A percentile compares a stretch with the other conserved stretches of the same genome.
These are phyloP conservation scores for Phalangium opilio DNA, from an alignment of 2,888 invertebrate species.

Conservation along the genomic window DNA sequence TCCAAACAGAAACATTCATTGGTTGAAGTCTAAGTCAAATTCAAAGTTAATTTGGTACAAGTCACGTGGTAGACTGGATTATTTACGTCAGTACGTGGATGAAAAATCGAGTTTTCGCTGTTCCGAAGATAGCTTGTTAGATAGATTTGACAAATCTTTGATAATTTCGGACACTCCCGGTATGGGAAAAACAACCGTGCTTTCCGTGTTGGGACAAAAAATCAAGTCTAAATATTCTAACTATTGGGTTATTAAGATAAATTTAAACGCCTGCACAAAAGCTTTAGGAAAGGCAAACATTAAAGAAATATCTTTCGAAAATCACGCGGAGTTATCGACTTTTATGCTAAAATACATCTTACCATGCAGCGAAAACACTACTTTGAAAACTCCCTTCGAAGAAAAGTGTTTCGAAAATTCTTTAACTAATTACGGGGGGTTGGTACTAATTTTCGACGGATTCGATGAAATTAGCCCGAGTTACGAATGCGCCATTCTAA, in stretches of 20 bases:
- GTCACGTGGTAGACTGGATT: background rate
- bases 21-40: background rate
- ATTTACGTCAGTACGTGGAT: background rate
- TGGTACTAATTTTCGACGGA: conserved; percentile 1
- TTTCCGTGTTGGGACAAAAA: background rate
- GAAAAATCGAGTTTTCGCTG: background rate
- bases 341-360: background rate
- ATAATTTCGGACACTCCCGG: conserved; percentile 2
- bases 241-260: background rate
- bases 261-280: background rate
- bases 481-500: background rate
- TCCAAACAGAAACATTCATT: background rate
- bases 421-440: background rate
- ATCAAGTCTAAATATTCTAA: background rate
- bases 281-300: background rate
- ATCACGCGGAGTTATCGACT: background rate
- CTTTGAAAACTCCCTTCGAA: background rate
- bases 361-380: background rate
- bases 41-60: conserved; percentile 1
- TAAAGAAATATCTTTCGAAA: too few relatives aligned
- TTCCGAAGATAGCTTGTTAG: background rate
- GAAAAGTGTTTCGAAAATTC: background rate
- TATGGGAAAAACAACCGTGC: conserved; percentile 3
- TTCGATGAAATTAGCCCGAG: conserved; percentile 1
- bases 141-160: background rate